These are phyloP conservation scores for Xyliphius kryptos DNA, from an alignment of 2,113 vertebrate genomes.

Conservation along the genomic window DNA sequence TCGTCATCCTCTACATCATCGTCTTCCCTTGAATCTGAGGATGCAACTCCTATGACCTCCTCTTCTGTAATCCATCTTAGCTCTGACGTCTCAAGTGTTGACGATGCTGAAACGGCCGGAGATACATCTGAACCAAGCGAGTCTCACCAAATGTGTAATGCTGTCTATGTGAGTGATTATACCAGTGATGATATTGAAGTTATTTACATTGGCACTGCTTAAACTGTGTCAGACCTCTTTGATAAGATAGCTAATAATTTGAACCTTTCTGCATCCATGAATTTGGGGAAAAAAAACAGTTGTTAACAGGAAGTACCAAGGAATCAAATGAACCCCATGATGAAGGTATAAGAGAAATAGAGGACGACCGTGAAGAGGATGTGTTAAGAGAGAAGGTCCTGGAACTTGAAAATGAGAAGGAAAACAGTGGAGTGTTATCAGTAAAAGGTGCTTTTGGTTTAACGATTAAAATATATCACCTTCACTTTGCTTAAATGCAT, in stretches of 20 bases:
- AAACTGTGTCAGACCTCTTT: too few species aligned
- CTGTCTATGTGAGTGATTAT: too few species aligned
- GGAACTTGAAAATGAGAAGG: conserved; percentile 3
- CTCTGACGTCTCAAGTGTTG: conserved; percentile 22
- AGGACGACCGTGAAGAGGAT: conserved; percentile 6
- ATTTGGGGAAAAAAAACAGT: too few species aligned
- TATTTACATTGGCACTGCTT: background rate
- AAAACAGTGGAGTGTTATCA: background rate
- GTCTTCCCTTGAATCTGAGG: conserved; percentile 5
- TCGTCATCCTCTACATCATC: conserved; percentile 4
- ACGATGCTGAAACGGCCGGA: background rate
- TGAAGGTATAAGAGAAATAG: background rate
- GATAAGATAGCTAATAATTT: too few species aligned
- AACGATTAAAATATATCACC: too few species aligned
- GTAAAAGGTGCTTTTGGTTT: conserved; percentile 26
- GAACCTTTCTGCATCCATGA: too few species aligned
- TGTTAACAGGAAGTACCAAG: background rate
- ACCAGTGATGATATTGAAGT: conserved; percentile 24
- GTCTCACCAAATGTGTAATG: background rate
- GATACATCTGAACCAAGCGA: background rate
- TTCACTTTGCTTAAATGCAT: too few species aligned
- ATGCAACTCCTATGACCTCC: conserved; percentile 4
- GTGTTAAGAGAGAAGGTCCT: background rate
- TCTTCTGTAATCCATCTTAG: conserved; percentile 19
- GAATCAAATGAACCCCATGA: background rate